Base-by-base conservation (phyloP, 2,888 invertebrate genomes). In the Platycheirus albimanus region DNA sequence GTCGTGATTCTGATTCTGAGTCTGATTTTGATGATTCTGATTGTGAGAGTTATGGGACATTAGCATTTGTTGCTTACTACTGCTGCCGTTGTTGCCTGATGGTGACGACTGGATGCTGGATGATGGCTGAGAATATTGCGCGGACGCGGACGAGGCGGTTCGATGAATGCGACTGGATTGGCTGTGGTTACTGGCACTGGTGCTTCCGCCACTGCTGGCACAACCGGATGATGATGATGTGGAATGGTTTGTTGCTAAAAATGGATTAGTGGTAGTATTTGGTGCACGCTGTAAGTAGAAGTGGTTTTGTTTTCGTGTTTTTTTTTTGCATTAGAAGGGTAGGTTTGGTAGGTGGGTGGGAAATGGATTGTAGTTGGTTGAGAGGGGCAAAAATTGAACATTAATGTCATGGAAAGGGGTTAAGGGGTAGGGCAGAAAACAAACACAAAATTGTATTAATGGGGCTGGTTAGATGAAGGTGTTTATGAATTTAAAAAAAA, bases 251-350 rank as follows among this genome's bases (percentile, higher is more conserved):
- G 87, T 87, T 87, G 89, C 90, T 91, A 90, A 85, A 89, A 91
- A 90, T 88, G 90, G 90, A 89, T 91, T 90, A 90, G 86, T 86
- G 83, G 85, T 83, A 70, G 87, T 87, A 76, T 86, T 86, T 87
- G 87, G 86, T 83, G 80, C 87, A 86, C 87, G 87, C 88, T 87
- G 86, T 88, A 87, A 88, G 85, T 88, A 79, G 64, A 84, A 79
- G 85, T 85, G 85, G 71, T 87, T 85, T 70, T 77, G 54, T 86
- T 72, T 52, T 47, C 19, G 71, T 85, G 74, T 84, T 85, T 84
- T 61, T 43, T 72, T 76, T 64, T 85, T 84, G 84, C 69, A 51
- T 75, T n/a, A 58, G 49, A 56, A 47, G 64, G 36, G 41, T 15
- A 33, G 17, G 51, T 20, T 41, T 51, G 49, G 58, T 38, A 45